Evolutionary conservation across 2,113 vertebrate species (phyloP).

Genomic region (Strigops habroptila): DNA sequence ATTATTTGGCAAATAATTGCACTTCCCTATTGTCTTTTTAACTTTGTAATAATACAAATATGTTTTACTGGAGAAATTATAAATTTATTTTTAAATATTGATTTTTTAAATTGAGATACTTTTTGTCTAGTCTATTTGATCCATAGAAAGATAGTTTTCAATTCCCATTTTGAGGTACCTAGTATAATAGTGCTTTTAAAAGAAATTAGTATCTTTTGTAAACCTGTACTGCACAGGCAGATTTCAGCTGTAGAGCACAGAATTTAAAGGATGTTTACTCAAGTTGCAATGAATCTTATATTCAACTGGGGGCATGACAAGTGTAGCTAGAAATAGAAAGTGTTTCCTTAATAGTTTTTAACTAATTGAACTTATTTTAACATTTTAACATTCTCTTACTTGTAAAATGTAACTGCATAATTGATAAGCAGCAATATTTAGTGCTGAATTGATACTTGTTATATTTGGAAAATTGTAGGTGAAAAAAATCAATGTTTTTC

Average conservation of each 20-base stretch:
- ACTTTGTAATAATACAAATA: neutral
- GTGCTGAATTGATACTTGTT: neutral
- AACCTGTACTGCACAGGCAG: neutral
- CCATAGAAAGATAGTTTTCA: neutral
- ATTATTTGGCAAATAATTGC: neutral
- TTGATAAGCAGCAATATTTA: neutral
- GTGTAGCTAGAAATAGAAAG: neutral
- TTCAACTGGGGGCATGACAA: neutral
- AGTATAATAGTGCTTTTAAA: neutral
- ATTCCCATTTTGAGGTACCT: neutral
- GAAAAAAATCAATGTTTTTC: neutral
- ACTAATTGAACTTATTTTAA: neutral
- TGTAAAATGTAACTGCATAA: neutral
- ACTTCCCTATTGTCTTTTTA: neutral
- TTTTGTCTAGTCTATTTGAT: neutral
- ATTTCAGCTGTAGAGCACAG: neutral
- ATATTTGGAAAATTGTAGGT: neutral
- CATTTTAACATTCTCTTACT: neutral
- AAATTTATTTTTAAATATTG: neutral
- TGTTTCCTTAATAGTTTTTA: neutral
- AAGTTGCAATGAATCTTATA: neutral
- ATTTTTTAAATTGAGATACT: neutral
- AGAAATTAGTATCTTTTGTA: neutral
- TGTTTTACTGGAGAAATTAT: neutral
- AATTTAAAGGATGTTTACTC: neutral